phyloP scores from a whole-genome alignment of 1,140 invertebrate genomes.

The Aphaenogaster ashmeadi region DNA sequence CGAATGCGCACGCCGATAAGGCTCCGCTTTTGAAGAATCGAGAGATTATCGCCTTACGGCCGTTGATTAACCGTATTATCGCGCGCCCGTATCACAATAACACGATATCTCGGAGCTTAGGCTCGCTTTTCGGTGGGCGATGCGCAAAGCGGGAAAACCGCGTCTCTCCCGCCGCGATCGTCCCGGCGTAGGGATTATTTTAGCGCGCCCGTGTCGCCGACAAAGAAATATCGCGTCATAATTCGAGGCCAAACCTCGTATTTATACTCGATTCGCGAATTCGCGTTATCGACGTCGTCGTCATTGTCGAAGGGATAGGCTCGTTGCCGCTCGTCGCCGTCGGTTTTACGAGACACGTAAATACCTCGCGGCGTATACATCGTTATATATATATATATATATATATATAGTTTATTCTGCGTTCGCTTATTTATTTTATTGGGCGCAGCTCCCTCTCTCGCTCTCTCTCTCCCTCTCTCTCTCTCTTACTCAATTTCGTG shows the following conservation, averaged over 20 bases:
- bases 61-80: constrained; percentile 21
- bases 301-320: neutral
- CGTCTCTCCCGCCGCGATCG: constrained; percentile 5
- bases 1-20: neutral
- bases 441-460: too few relatives aligned
- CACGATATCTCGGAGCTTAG: neutral
- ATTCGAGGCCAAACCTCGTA: neutral
- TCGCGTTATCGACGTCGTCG: neutral
- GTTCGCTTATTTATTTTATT: constrained; percentile 16
- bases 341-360: neutral
- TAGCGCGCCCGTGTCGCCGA: constrained; percentile 11
- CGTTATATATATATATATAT: neutral
- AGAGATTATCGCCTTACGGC: neutral
- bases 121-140: neutral
- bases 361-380: neutral
- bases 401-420: neutral
- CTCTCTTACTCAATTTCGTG: neutral
- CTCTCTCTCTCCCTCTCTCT: neutral
- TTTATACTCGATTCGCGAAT: neutral
- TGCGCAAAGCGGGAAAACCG: neutral
- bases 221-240: constrained; percentile 14
- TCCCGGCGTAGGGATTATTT: constrained; percentile 29
- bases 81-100: neutral
- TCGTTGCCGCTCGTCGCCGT: neutral
- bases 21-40: neutral